Conservation (phyloP, 2,113 vertebrate species). For the Sisor rabdophorus region DNA sequence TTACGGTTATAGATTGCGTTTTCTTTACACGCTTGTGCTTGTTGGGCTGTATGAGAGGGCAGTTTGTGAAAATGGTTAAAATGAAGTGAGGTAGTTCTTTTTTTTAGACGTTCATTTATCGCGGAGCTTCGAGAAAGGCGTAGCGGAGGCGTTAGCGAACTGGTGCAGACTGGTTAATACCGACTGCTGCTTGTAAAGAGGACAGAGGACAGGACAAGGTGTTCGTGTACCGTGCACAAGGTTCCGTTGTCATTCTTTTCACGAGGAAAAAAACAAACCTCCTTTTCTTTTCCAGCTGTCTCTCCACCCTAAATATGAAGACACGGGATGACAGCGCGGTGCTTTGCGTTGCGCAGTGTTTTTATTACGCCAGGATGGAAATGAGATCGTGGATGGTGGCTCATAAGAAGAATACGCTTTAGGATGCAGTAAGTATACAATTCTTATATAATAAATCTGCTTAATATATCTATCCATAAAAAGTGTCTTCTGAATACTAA, state of each 20-base stretch:
- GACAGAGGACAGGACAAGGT: constrained; percentile 10
- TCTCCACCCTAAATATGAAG: not conserved
- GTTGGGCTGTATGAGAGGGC: not conserved
- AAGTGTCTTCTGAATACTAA: not conserved
- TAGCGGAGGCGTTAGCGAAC: constrained; percentile 39
- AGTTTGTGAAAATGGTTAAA: constrained; percentile 16
- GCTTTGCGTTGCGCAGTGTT: not conserved
- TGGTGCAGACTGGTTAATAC: constrained; percentile 57
- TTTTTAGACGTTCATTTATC: not conserved
- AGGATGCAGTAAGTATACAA: constrained; percentile 35
- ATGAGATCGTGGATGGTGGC: constrained; percentile 8
- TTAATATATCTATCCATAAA: no score
- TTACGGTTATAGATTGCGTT: not conserved
- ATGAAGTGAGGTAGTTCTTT: constrained; percentile 25
- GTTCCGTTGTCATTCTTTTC: not conserved
- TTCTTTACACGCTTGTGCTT: not conserved
- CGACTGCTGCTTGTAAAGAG: constrained; percentile 38
- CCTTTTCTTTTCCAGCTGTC: not conserved
- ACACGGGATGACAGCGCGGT: not conserved
- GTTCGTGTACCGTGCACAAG: not conserved
- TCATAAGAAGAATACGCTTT: constrained; percentile 5
- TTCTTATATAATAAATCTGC: not conserved
- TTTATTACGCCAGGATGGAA: constrained; percentile 5
- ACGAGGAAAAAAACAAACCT: not conserved
- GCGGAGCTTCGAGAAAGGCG: constrained; percentile 19